Percentiles rank a stretch among this genome's conserved stretches.
These are phyloP conservation scores for Avahi laniger DNA, from an alignment of 2,797 vertebrate genomes.

Conservation along the genomic window DNA sequence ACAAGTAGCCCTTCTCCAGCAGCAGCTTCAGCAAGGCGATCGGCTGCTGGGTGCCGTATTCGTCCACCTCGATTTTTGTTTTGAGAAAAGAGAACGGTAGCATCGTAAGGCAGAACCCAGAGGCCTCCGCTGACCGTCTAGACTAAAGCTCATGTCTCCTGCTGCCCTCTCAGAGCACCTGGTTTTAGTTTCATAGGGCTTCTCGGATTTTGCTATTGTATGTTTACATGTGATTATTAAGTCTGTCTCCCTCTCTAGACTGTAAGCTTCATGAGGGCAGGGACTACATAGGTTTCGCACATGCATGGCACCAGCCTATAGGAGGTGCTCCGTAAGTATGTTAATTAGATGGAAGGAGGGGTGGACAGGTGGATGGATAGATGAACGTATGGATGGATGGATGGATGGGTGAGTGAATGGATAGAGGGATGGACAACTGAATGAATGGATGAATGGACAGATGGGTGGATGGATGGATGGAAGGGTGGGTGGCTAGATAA, in stretches of 20 bases:
- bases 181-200: fast-evolving
- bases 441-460: fast-evolving
- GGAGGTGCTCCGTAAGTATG: neutral
- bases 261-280: neutral
- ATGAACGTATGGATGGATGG: neutral
- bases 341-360: neutral
- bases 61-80: conserved; percentile 89
- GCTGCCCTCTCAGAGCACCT: neutral
- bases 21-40: conserved; percentile 95
- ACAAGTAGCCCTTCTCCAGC: conserved; percentile 93
- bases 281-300: too few species aligned
- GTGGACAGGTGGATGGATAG: neutral
- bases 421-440: fast-evolving
- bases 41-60: conserved; percentile 97
- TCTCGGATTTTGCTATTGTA: fast-evolving
- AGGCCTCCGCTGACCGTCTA: fast-evolving
- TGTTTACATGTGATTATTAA: neutral
- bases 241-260: neutral
- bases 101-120: neutral
- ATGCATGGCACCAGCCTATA: neutral
- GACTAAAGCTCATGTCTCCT: neutral
- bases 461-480: too few species aligned
- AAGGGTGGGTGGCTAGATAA: neutral
- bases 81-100: neutral
- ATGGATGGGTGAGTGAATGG: too few species aligned